Conservation (phyloP, 2,888 invertebrate genomes). For the Disparrhopalites patrizii region DNA sequence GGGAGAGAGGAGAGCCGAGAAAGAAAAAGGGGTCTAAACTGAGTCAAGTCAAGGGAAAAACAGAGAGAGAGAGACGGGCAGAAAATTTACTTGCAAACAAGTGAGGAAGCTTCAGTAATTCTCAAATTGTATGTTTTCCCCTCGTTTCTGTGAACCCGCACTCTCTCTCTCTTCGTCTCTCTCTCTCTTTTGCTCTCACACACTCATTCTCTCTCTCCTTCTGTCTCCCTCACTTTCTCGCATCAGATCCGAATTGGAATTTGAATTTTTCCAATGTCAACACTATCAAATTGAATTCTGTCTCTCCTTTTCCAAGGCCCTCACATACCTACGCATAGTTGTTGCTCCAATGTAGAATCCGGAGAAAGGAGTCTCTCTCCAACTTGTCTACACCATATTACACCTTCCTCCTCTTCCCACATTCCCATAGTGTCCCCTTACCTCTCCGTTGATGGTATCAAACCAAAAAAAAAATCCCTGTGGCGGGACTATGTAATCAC, state of each 20-base stretch:
- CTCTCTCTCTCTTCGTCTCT: not conserved
- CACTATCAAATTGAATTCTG: not conserved
- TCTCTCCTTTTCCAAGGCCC: not conserved
- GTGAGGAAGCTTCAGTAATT: not conserved
- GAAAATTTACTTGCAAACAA: not conserved
- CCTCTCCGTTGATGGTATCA: too few species aligned
- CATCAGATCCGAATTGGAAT: not conserved
- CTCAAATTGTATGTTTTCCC: not conserved
- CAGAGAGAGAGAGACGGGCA: conserved; percentile 2
- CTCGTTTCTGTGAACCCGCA: not conserved
- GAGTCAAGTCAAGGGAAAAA: conserved; percentile 15
- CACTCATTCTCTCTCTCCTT: too few species aligned
- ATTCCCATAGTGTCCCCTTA: too few species aligned
- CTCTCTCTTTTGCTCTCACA: too few species aligned
- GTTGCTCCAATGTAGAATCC: too few species aligned
- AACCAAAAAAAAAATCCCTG: too few species aligned
- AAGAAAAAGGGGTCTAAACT: conserved; percentile 15
- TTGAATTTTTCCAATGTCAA: conserved; percentile 1
- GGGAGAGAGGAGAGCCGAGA: not conserved
- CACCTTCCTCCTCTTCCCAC: too few species aligned
- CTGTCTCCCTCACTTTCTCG: not conserved
- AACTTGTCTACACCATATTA: too few species aligned
- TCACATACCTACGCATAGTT: not conserved
- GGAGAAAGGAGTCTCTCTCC: too few species aligned
- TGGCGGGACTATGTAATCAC: too few species aligned